A percentile compares a stretch with the other conserved stretches of the same genome.
Evolutionary conservation across 2,113 vertebrate species (phyloP).

Genomic region (Theristicus caerulescens): DNA sequence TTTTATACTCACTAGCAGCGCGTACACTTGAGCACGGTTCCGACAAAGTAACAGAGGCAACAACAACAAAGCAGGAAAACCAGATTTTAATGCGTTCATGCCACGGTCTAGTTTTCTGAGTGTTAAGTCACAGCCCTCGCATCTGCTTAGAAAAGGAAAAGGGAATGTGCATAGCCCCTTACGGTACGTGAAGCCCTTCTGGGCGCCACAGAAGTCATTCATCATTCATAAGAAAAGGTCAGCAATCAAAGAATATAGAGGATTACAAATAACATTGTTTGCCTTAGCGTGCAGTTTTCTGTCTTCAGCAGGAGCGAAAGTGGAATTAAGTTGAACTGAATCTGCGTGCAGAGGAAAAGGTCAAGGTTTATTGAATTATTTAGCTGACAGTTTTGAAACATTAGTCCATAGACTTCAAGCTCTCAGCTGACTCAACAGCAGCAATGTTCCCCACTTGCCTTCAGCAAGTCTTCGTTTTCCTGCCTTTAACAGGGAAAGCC

Average conservation of each 20-base stretch:
- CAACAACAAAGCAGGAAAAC: not conserved
- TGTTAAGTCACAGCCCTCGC: not conserved
- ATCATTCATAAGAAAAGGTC: not conserved
- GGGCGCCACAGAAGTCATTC: not conserved
- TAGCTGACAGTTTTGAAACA: not conserved
- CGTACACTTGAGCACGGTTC: fast-evolving
- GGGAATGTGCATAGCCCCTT: not conserved
- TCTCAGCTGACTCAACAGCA: not conserved
- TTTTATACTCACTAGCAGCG: fast-evolving
- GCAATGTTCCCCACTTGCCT: not conserved
- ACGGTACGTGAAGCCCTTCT: not conserved
- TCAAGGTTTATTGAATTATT: not conserved
- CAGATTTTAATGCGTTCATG: not conserved
- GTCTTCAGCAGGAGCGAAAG: not conserved
- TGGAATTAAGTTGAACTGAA: not conserved
- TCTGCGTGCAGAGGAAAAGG: not conserved
- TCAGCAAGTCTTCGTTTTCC: not conserved
- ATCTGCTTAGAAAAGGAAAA: not conserved
- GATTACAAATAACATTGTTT: not conserved
- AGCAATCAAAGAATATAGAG: not conserved
- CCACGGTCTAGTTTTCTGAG: not conserved
- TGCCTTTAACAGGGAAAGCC: not conserved
- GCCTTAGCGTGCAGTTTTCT: not conserved
- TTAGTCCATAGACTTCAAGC: not conserved
- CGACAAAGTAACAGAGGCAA: not conserved